phyloP scores from a whole-genome alignment of 2,797 vertebrate genomes.

The Hemibagrus guttatus region DNA sequence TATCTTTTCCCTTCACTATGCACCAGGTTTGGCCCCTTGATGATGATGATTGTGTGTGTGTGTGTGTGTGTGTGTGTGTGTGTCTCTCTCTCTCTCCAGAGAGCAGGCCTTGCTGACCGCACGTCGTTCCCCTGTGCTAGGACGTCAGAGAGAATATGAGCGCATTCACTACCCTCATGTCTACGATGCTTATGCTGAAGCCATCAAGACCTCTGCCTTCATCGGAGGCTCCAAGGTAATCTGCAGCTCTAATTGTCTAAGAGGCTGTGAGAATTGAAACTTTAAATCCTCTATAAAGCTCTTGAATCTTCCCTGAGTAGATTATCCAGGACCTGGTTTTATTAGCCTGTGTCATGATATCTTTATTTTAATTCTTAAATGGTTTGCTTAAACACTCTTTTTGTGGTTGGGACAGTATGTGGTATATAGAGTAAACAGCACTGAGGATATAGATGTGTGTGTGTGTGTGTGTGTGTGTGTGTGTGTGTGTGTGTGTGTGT shows the following conservation, averaged over 20 bases:
- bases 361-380: constrained; percentile 51
- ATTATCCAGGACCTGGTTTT: constrained; percentile 53
- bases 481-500: neutral
- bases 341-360: constrained; percentile 55
- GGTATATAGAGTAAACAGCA: constrained; percentile 22
- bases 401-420: constrained; percentile 34
- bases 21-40: neutral
- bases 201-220: constrained; percentile 88
- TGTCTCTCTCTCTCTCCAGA: constrained; percentile 66
- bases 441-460: neutral
- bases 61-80: constrained; percentile 9
- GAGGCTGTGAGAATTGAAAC: neutral
- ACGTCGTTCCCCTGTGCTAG: constrained; percentile 78
- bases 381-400: constrained; percentile 50
- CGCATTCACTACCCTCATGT: constrained; percentile 89
- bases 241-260: neutral
- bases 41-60: neutral
- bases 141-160: constrained; percentile 81
- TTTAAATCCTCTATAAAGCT: constrained; percentile 33
- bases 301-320: constrained; percentile 21
- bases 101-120: constrained; percentile 89
- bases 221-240: constrained; percentile 92
- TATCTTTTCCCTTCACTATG: neutral
- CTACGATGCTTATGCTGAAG: constrained; percentile 89
- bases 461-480: constrained; percentile 20